Base-by-base conservation (phyloP, 1,140 invertebrate species). In the Ladona fulva region DNA sequence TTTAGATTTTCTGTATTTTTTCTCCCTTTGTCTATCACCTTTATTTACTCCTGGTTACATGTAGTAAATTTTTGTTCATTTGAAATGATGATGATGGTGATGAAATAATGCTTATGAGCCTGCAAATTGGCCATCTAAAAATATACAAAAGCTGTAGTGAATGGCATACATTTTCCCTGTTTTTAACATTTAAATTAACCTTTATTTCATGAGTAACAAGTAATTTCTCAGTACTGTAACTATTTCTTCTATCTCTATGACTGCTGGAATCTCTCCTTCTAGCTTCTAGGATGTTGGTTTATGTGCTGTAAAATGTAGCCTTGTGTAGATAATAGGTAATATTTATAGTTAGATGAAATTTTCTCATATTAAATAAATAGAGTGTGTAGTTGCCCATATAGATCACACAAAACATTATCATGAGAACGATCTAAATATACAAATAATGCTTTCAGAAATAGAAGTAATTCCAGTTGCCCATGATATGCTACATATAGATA, bases 231-330 rank as follows among this genome's bases (percentile, higher is more conserved):
- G 14, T 66, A 66, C n/a, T 66, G 52, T 66, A 66, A 66, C 52
- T 66, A 66, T 22, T 66, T 66, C n/a, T 66, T 66, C 52, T 66
- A 3, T 66, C 52, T 66, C n/a, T 66, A 66, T 66, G 52, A 66
- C 52, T 66, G 52, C 52, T 66, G 52, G 52, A 66, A 66, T 66
- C 52, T 66, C 52, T 66, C 52, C 52, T 66, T 66, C 52, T 66
- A 66, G 52, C 52, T 66, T 66, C 52, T 66, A 66, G 52, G 52
- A 66, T 66, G 52, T 66, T 66, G 52, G 52, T 66, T 66, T 6
- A 22, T 66, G 52, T 66, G 52, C 52, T 66, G 52, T 66, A 66
- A 66, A 19, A 66, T 66, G 52, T 66, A 66, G 52, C n/a, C 1
- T 66, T 66, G 52, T 66, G 52, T 66, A 66, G 52, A 16, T 19